Evolutionary conservation across 1,140 invertebrate species (phyloP).

Genomic region (Latrodectus geometricus): DNA sequence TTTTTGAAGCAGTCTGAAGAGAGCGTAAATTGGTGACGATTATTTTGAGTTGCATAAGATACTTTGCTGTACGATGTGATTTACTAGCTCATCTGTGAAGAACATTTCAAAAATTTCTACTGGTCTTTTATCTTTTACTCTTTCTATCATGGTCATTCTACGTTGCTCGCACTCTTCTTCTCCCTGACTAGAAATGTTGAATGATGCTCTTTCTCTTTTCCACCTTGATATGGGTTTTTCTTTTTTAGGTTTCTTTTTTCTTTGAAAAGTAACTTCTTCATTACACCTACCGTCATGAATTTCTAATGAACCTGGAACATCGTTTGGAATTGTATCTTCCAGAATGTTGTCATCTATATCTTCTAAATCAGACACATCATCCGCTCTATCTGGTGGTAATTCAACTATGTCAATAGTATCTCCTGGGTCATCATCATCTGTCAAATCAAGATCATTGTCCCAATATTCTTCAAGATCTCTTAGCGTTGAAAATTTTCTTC

Average conservation of each 20-base stretch:
- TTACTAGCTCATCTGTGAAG: constrained; percentile 39
- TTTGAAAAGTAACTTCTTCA: too few species aligned
- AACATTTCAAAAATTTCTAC: constrained; percentile 39
- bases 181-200: constrained; percentile 41
- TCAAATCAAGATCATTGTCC: too few species aligned
- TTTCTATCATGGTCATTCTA: constrained; percentile 40
- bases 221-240: constrained; percentile 41
- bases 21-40: constrained; percentile 41
- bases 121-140: constrained; percentile 42
- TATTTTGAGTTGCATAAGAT: constrained; percentile 40
- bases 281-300: constrained; percentile 32
- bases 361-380: constrained; percentile 36
- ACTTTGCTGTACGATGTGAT: constrained; percentile 39
- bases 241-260: constrained; percentile 42
- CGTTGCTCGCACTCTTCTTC: constrained; percentile 40
- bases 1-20: constrained; percentile 38
- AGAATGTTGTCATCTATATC: constrained; percentile 34
- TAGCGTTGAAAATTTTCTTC: too few species aligned
- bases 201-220: constrained; percentile 41
- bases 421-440: too few species aligned
- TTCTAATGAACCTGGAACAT: constrained; percentile 43
- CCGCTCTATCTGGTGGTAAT: constrained; percentile 36
- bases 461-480: too few species aligned
- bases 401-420: constrained; percentile 37
- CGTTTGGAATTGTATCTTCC: constrained; percentile 39